Evolutionary conservation across 2,113 vertebrate genomes (phyloP), one percentile per base, ranked within the genome.

Genomic region (Percina caprodes): DNA sequence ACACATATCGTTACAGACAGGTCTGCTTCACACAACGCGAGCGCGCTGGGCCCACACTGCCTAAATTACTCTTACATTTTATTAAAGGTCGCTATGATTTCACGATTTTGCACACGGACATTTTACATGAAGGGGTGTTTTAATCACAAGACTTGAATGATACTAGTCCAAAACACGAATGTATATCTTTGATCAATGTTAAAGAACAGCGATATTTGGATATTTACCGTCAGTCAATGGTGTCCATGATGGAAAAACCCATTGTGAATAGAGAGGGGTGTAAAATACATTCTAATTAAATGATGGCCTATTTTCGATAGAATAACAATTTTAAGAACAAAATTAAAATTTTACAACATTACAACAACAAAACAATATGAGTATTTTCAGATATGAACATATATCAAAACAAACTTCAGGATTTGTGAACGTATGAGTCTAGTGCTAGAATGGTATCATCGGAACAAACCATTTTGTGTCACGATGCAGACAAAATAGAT

Each of bases 221-320:
- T 90, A 88, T 89, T 92, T 95, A 95, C 94, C 93, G 88, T 92
- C 69, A 87, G 58, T 72, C 87, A 70, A 83, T 77, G 86, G 92
- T 79, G 66, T 84, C 94, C 94, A 95, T 94, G 89, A 86, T 91
- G 79, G 94, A 30, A 80, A 11, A 77, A 78, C 81, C 92, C 91
- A 95, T 89, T 69, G 24, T 11, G 1, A 1, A 56, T 6, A 33
- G 16, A 51, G 24, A 66, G 35, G 70, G 48, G 62, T 48, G 35
- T 2, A 2, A 33, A 35, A n/a, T 21, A 24, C 4, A 54, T 3
- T 58, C 1, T 8, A 13, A 49, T 4, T 0, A 55, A 33, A 23
- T 45, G 4, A 12, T 23, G 1, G 2, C 1, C 1, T 0, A 8
- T 59, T 77, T n/a, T 45, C 3, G 3, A 73, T 15, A 3, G n/a